Evolutionary conservation across 2,888 invertebrate species (phyloP).

Genomic region (Caenorhabditis macrosperma): DNA sequence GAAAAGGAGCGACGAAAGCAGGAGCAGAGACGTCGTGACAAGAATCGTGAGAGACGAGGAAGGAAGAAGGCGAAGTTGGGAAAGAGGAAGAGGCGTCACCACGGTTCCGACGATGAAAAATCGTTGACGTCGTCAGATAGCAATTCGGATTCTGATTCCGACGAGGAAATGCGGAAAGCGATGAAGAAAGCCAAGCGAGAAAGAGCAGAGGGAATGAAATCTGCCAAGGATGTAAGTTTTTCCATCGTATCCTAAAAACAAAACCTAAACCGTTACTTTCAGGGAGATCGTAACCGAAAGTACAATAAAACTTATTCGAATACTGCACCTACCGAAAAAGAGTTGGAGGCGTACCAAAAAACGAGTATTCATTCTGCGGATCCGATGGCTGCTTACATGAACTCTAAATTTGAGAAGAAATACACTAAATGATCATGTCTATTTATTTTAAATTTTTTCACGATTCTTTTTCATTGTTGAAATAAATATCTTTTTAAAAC

Average conservation of each 20-base stretch:
- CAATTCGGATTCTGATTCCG: constrained; percentile 50
- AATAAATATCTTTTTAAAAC: not conserved
- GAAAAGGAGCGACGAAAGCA: constrained; percentile 66
- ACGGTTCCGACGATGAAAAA: constrained; percentile 32
- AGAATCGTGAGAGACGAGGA: constrained; percentile 72
- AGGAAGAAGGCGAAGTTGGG: constrained; percentile 76
- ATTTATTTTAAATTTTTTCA: not conserved
- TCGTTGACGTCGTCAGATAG: not conserved
- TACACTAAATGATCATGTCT: constrained; percentile 24
- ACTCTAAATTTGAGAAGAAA: constrained; percentile 69
- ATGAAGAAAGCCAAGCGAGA: constrained; percentile 68
- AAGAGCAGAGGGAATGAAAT: constrained; percentile 80
- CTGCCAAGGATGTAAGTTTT: constrained; percentile 61
- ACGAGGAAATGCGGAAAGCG: constrained; percentile 68
- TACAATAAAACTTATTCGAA: constrained; percentile 88
- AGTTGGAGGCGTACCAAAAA: constrained; percentile 81
- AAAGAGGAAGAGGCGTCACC: constrained; percentile 54
- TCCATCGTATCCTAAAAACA: not conserved
- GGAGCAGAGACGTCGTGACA: constrained; percentile 68
- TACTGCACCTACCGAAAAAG: constrained; percentile 89
- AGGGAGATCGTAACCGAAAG: constrained; percentile 89
- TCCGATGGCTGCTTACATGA: constrained; percentile 90
- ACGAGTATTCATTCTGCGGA: constrained; percentile 85
- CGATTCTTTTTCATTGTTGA: constrained; percentile 1
- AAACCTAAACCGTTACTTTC: constrained; percentile 29